These are phyloP conservation scores for Serilophus lunatus DNA, from an alignment of 2,113 vertebrate genomes.

Conservation along the genomic window DNA sequence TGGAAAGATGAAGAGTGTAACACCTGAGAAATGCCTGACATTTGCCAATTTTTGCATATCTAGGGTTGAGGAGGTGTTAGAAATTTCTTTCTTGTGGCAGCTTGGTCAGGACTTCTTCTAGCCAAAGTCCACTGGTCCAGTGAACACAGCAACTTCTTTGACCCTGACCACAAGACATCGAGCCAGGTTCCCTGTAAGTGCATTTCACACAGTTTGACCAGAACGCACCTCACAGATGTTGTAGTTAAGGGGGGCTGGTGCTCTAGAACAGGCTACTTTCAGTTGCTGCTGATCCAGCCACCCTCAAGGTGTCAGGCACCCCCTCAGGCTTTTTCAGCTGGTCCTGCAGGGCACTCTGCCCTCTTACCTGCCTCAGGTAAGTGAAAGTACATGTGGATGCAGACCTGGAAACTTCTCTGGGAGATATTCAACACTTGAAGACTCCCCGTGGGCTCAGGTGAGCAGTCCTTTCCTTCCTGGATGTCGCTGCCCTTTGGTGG, in stretches of 20 bases:
- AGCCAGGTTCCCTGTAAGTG: background rate
- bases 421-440: rapidly evolving
- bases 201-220: background rate
- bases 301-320: background rate
- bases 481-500: rapidly evolving
- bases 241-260: background rate
- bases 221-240: rapidly evolving
- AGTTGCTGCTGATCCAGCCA: background rate
- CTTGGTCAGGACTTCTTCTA: background rate
- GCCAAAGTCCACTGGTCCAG: background rate
- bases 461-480: rapidly evolving
- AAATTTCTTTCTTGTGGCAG: background rate
- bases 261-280: background rate
- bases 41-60: background rate
- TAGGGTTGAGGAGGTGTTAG: background rate
- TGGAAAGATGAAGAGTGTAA: background rate
- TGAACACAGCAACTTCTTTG: background rate
- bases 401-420: background rate
- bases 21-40: background rate
- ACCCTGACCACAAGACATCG: background rate
- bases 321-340: background rate
- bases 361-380: background rate
- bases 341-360: background rate
- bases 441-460: rapidly evolving
- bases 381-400: rapidly evolving